Evolutionary conservation across 2,113 vertebrate species (phyloP).

Genomic region (Xiphophorus hellerii): DNA sequence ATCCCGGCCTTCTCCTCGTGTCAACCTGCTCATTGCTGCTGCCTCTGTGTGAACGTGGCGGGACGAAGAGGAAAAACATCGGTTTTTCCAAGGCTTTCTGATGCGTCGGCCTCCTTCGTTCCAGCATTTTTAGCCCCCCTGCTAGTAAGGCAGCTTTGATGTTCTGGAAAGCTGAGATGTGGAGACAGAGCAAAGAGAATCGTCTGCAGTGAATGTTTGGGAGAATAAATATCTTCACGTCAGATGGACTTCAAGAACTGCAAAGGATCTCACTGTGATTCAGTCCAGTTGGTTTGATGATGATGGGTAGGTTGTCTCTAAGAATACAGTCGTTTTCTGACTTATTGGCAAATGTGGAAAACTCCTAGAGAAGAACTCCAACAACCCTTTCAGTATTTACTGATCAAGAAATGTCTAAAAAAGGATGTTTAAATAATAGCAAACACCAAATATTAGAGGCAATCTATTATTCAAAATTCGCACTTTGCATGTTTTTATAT

Average conservation of each 20-base stretch:
- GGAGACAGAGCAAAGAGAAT: constrained; percentile 37
- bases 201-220: constrained; percentile 38
- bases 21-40: constrained; percentile 23
- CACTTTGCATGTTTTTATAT: too few species aligned
- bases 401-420: too few species aligned
- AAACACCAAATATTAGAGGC: too few species aligned
- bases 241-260: constrained; percentile 19
- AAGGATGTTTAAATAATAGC: too few species aligned
- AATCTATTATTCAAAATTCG: too few species aligned
- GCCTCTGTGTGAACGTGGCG: background rate
- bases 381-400: too few species aligned
- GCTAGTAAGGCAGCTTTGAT: constrained; percentile 53
- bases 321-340: constrained; percentile 22
- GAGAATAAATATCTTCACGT: constrained; percentile 25
- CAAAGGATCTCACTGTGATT: constrained; percentile 41
- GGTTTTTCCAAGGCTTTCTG: constrained; percentile 9
- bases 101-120: constrained; percentile 19
- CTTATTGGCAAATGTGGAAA: background rate
- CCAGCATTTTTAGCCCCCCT: background rate
- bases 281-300: constrained; percentile 47
- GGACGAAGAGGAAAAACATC: constrained; percentile 19
- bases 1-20: constrained; percentile 29
- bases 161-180: constrained; percentile 32
- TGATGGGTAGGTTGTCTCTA: constrained; percentile 63
- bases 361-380: background rate